A percentile compares a stretch with the other conserved stretches of the same genome.
Conservation (phyloP, 92 coral and sea anemone species). For the Bergia sp. region DNA sequence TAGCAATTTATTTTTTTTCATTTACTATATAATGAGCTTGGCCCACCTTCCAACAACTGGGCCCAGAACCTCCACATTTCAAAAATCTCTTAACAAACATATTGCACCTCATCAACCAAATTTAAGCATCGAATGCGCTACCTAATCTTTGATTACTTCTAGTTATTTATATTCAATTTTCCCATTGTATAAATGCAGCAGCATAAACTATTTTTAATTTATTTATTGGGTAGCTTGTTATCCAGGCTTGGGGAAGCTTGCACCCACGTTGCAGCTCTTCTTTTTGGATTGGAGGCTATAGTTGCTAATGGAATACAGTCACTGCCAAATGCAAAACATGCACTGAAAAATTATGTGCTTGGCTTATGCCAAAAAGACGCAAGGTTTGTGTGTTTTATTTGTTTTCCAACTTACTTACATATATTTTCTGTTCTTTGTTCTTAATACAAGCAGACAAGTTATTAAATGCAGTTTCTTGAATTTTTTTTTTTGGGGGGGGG, state of each 20-base stretch:
- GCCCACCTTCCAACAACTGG: no score
- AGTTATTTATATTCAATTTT: constrained; percentile 5
- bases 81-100: no score
- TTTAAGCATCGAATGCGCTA: no score
- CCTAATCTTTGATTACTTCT: no score
- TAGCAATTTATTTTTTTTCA: no score
- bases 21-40: no score
- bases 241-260: no score
- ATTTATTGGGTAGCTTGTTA: not conserved
- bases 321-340: constrained; percentile 35
- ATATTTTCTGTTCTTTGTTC: not conserved
- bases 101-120: no score
- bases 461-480: no score
- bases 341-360: constrained; percentile 44
- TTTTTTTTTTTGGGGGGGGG: no score
- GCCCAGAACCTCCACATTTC: no score
- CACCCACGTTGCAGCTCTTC: no score
- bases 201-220: constrained; percentile 16
- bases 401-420: not conserved
- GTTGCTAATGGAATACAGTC: constrained; percentile 47
- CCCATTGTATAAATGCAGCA: constrained; percentile 22
- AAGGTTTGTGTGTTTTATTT: not conserved
- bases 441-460: constrained; percentile 16
- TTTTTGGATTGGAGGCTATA: not conserved
- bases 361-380: constrained; percentile 41